These are phyloP conservation scores for Zhengitettix transpicula DNA, from an alignment of 2,888 invertebrate species.

Conservation along the genomic window DNA sequence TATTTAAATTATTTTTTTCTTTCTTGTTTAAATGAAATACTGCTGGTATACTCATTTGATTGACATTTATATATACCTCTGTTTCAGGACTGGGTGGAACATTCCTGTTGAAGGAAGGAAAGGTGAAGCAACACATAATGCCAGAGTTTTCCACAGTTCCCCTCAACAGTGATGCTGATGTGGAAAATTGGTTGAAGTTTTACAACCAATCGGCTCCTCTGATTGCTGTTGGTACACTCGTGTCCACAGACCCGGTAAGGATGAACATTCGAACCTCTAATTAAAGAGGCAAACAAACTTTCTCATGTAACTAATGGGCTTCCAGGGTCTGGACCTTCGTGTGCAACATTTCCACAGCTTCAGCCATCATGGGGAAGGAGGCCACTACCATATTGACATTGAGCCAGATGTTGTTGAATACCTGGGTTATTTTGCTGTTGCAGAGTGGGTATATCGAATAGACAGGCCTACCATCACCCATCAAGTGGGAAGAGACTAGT, in stretches of 20 bases:
- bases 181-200: constrained; percentile 80
- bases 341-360: constrained; percentile 94
- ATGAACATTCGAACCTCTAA: neutral
- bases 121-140: constrained; percentile 88
- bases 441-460: constrained; percentile 51
- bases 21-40: neutral
- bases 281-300: neutral
- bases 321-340: constrained; percentile 72
- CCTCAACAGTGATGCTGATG: constrained; percentile 49
- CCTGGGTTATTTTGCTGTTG: constrained; percentile 75
- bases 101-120: constrained; percentile 68
- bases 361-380: constrained; percentile 65
- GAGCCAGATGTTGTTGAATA: constrained; percentile 79
- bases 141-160: constrained; percentile 72
- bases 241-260: constrained; percentile 66
- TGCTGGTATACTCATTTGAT: too few relatives aligned
- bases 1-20: neutral
- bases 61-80: neutral
- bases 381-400: constrained; percentile 93
- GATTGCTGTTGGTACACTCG: constrained; percentile 71
- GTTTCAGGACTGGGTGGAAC: constrained; percentile 67
- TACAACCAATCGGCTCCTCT: constrained; percentile 83
- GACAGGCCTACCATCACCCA: constrained; percentile 54
- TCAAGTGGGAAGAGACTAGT: constrained; percentile 58
- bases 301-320: neutral